phyloP scores from a whole-genome alignment of 2,113 vertebrate genomes.

The Orthochromis indermauri region DNA sequence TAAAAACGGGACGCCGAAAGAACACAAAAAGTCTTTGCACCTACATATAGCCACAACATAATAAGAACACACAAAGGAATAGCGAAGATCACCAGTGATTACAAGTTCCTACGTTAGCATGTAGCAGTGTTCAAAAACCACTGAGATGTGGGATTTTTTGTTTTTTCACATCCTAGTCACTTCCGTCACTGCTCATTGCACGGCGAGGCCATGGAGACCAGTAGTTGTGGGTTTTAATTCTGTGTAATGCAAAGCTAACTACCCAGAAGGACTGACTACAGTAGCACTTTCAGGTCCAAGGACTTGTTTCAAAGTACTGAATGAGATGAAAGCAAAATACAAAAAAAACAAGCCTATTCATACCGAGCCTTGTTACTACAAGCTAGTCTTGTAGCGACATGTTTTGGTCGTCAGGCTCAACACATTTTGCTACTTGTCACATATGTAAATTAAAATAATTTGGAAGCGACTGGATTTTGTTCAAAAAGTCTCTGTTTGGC shows the following conservation, averaged over 20 bases:
- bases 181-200: neutral
- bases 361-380: neutral
- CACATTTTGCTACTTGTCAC: neutral
- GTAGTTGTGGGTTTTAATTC: neutral
- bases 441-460: neutral
- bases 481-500: neutral
- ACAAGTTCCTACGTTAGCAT: neutral
- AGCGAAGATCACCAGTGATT: neutral
- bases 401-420: neutral
- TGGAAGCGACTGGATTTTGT: neutral
- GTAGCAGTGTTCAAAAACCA: neutral
- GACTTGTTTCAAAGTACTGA: neutral
- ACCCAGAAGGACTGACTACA: neutral
- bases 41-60: neutral
- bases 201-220: neutral
- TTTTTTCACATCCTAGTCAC: neutral
- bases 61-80: neutral
- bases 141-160: rapidly evolving
- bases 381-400: neutral
- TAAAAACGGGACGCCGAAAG: rapidly evolving
- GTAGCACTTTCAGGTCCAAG: neutral
- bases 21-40: neutral
- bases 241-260: neutral
- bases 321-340: neutral
- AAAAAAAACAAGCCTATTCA: neutral